These are phyloP conservation scores for Drosophila mayri DNA, from an alignment of 1,140 invertebrate genomes.

Conservation along the genomic window DNA sequence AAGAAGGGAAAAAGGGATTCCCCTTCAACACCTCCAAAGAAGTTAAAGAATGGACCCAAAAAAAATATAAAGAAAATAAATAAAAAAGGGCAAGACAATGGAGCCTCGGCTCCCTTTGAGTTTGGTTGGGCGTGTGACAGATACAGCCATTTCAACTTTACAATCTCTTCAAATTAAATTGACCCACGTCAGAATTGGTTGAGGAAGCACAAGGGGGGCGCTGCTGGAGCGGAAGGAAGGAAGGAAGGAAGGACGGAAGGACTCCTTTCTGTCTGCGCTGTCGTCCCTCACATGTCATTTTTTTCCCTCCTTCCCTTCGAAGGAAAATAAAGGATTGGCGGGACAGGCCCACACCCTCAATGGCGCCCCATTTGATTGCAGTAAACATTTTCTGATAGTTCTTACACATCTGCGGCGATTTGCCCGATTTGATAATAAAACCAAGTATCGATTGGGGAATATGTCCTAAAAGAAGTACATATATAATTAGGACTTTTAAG, in stretches of 20 bases:
- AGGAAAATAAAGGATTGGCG: constrained; percentile 33
- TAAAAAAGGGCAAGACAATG: constrained; percentile 48
- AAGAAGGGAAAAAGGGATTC: constrained; percentile 1
- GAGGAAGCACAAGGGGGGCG: not conserved
- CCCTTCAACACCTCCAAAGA: constrained; percentile 34
- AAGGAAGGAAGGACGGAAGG: not conserved
- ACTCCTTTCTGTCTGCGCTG: constrained; percentile 20
- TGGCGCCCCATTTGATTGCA: constrained; percentile 30
- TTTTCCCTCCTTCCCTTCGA: not conserved
- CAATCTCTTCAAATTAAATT: constrained; percentile 77
- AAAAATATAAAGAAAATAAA: constrained; percentile 2
- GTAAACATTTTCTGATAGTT: constrained; percentile 10
- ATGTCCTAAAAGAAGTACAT: not conserved
- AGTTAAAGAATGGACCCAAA: not conserved
- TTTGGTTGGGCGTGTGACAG: constrained; percentile 45
- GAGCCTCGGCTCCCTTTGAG: not conserved
- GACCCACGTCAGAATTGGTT: constrained; percentile 67
- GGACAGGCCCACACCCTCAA: constrained; percentile 16
- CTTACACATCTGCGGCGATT: not conserved
- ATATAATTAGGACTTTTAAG: not conserved
- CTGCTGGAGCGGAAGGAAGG: not conserved
- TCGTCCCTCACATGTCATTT: constrained; percentile 46
- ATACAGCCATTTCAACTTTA: constrained; percentile 61
- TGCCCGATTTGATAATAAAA: not conserved
- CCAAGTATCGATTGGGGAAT: not conserved